Percentiles rank a stretch among this genome's conserved stretches.
Conservation (phyloP, 2,888 invertebrate genomes). For the Gymnocheta viridis region DNA sequence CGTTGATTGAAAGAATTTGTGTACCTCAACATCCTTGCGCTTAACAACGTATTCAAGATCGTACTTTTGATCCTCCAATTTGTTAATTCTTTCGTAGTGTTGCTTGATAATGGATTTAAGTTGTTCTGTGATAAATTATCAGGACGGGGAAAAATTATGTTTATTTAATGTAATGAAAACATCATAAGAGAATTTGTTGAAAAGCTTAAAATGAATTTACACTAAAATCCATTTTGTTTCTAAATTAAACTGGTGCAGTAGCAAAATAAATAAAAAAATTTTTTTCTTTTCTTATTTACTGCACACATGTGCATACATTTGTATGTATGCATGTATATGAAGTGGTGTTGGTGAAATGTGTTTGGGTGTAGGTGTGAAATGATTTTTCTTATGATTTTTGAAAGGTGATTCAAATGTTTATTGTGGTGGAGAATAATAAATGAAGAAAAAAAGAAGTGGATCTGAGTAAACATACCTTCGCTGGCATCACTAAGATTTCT, state of each 20-base stretch:
- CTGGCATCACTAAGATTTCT: slow-evolving; percentile 95
- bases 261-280: neutral
- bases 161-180: neutral
- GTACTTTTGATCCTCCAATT: slow-evolving; percentile 97
- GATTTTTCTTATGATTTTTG: slow-evolving; percentile 20
- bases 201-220: slow-evolving; percentile 8
- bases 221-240: slow-evolving; percentile 10
- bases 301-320: too few species aligned
- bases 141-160: slow-evolving; percentile 24
- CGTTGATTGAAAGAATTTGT: slow-evolving; percentile 76
- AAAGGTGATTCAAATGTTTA: slow-evolving; percentile 19
- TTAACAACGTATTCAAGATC: slow-evolving; percentile 99
- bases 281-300: neutral
- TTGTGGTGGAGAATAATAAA: neutral
- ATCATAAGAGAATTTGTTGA: neutral
- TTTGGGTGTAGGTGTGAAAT: slow-evolving; percentile 39
- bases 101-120: slow-evolving; percentile 89
- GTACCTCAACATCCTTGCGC: slow-evolving; percentile 99
- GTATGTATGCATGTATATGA: too few species aligned
- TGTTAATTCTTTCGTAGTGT: slow-evolving; percentile 93
- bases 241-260: slow-evolving; percentile 26
- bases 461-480: slow-evolving; percentile 88
- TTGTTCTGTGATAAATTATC: slow-evolving; percentile 85
- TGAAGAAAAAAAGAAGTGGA: slow-evolving; percentile 35
- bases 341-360: slow-evolving; percentile 40